A percentile compares a stretch with the other conserved stretches of the same genome.
Evolutionary conservation across 2,113 vertebrate species (phyloP).

Genomic region (Vombatus ursinus): DNA sequence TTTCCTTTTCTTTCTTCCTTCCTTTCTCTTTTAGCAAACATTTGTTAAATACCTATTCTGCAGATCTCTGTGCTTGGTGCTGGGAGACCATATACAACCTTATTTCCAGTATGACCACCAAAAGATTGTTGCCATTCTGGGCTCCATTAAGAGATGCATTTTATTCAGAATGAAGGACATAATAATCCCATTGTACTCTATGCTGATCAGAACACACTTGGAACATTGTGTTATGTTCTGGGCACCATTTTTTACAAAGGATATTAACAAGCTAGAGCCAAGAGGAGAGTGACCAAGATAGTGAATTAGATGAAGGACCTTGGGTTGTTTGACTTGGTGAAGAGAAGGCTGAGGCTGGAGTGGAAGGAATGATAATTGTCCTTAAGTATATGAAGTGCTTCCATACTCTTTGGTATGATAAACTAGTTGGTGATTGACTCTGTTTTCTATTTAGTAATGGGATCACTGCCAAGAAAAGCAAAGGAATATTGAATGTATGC

Average conservation of each 20-base stretch:
- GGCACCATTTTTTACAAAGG: background rate
- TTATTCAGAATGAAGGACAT: too few species aligned
- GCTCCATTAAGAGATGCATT: too few species aligned
- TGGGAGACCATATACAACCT: background rate
- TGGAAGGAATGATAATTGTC: background rate
- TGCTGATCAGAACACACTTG: background rate
- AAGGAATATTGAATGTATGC: slow-evolving; percentile 56
- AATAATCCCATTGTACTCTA: too few species aligned
- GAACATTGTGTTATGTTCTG: background rate
- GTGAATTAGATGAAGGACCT: background rate
- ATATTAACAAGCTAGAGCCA: background rate
- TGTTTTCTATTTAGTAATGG: slow-evolving; percentile 73
- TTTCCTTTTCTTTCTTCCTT: background rate
- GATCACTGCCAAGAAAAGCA: slow-evolving; percentile 66
- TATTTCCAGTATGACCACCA: too few species aligned
- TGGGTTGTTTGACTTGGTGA: background rate
- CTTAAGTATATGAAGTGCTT: background rate
- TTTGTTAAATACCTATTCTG: background rate
- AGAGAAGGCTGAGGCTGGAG: background rate
- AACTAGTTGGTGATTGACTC: slow-evolving; percentile 69
- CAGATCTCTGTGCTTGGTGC: background rate
- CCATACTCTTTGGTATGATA: slow-evolving; percentile 69
- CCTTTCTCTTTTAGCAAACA: background rate
- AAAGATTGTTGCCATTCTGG: too few species aligned
- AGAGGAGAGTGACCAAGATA: background rate